Percentiles rank a stretch among this genome's conserved stretches.
Evolutionary conservation across 2,113 vertebrate species (phyloP).

Genomic region (Salvelinus alpinus): DNA sequence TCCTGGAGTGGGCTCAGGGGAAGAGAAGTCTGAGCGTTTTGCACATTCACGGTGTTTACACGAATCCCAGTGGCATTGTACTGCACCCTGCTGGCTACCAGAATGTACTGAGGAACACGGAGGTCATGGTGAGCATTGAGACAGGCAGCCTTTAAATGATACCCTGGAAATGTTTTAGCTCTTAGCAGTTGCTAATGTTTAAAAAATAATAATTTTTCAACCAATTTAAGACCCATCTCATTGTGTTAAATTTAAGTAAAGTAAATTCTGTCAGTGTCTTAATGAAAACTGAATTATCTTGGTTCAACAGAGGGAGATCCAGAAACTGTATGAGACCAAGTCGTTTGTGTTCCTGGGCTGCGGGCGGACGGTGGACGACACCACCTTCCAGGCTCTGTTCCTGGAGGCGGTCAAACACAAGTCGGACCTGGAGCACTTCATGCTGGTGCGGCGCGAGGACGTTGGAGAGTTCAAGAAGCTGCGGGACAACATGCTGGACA

Average conservation of each 20-base stretch:
- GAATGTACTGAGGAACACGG: slow-evolving; percentile 92
- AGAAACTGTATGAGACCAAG: slow-evolving; percentile 95
- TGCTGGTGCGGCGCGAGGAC: slow-evolving; percentile 91
- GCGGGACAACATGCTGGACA: slow-evolving; percentile 95
- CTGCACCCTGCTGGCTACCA: slow-evolving; percentile 95
- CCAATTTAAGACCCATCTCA: no score
- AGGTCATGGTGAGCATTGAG: slow-evolving; percentile 87
- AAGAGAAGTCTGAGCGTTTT: slow-evolving; percentile 91
- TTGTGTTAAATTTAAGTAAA: no score
- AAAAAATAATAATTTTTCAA: no score
- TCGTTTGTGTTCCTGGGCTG: slow-evolving; percentile 96
- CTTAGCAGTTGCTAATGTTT: no score
- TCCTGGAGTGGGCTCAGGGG: slow-evolving; percentile 95
- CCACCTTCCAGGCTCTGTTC: slow-evolving; percentile 96
- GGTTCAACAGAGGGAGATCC: slow-evolving; percentile 87
- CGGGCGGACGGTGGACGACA: slow-evolving; percentile 93
- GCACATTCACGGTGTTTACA: slow-evolving; percentile 95
- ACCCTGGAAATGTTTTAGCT: no score
- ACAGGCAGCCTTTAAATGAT: background rate
- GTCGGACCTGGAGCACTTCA: slow-evolving; percentile 94
- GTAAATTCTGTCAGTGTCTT: background rate
- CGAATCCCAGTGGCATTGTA: slow-evolving; percentile 94
- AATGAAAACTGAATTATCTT: background rate
- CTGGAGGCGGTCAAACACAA: slow-evolving; percentile 94
- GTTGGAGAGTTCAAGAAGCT: slow-evolving; percentile 94